Percentiles rank a stretch among this genome's conserved stretches.
These are phyloP conservation scores for Todiramphus chloris DNA, from an alignment of 2,113 vertebrate species.

Conservation along the genomic window DNA sequence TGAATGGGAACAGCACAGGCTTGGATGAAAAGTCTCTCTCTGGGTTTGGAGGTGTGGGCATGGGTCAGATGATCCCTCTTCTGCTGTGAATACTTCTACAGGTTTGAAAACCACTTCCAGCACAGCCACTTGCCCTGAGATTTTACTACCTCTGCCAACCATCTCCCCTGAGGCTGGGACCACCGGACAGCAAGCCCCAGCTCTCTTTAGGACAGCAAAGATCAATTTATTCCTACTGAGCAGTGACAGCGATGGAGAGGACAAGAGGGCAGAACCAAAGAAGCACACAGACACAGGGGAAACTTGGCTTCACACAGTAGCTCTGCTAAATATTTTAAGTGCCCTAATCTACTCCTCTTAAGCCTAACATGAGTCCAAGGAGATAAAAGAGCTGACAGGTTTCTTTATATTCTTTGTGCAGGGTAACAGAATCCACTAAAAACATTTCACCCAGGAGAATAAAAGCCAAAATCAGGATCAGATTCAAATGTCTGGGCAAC, in stretches of 20 bases:
- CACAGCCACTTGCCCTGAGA: background rate
- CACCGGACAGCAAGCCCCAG: background rate
- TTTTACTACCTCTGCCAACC: background rate
- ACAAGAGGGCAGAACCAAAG: background rate
- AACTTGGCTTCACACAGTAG: background rate
- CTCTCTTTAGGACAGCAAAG: background rate
- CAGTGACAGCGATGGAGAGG: background rate
- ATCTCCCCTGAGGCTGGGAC: background rate
- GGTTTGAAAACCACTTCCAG: background rate
- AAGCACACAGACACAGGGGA: background rate
- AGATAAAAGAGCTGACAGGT: background rate
- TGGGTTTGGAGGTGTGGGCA: background rate
- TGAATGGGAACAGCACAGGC: background rate
- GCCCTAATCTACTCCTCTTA: background rate
- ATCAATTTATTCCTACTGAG: background rate
- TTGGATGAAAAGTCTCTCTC: background rate
- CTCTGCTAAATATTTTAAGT: background rate
- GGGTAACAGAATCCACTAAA: background rate
- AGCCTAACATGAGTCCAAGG: background rate
- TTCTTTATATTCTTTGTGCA: background rate
- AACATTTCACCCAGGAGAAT: background rate
- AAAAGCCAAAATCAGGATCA: background rate
- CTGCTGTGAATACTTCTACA: background rate
- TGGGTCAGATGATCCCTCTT: background rate
- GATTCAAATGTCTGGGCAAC: background rate